Conservation (phyloP, 1,140 invertebrate genomes). For the Antheraea pernyi region DNA sequence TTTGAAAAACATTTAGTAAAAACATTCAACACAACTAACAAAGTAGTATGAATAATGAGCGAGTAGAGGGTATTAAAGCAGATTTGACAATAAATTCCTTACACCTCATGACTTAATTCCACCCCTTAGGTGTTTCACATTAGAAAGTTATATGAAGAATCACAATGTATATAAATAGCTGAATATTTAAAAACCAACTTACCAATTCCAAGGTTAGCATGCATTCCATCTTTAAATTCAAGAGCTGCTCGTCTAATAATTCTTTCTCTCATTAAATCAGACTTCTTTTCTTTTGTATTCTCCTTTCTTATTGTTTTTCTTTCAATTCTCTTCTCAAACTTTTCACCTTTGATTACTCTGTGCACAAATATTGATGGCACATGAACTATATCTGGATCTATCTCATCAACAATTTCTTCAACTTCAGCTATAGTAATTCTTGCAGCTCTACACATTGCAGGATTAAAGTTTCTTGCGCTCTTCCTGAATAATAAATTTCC, state of each 20-base stretch:
- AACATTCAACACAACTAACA: no score
- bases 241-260: slow-evolving; percentile 95
- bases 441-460: slow-evolving; percentile 95
- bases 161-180: neutral
- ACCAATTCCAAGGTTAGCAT: slow-evolving; percentile 88
- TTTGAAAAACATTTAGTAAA: no score
- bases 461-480: slow-evolving; percentile 96
- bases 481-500: slow-evolving; percentile 97
- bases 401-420: slow-evolving; percentile 95
- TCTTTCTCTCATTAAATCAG: slow-evolving; percentile 88
- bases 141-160: no score
- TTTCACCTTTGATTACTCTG: slow-evolving; percentile 88
- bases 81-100: no score
- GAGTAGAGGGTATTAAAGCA: no score
- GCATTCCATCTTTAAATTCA: slow-evolving; percentile 99
- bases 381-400: slow-evolving; percentile 94
- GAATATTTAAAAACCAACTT: slow-evolving; percentile 8
- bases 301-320: slow-evolving; percentile 69
- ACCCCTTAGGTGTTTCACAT: no score
- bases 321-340: slow-evolving; percentile 96
- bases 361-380: slow-evolving; percentile 96
- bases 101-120: no score
- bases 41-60: no score
- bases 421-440: slow-evolving; percentile 95
- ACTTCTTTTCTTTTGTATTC: slow-evolving; percentile 76